Conservation (phyloP, 2,113 vertebrate genomes). For the Microtus richardsoni region DNA sequence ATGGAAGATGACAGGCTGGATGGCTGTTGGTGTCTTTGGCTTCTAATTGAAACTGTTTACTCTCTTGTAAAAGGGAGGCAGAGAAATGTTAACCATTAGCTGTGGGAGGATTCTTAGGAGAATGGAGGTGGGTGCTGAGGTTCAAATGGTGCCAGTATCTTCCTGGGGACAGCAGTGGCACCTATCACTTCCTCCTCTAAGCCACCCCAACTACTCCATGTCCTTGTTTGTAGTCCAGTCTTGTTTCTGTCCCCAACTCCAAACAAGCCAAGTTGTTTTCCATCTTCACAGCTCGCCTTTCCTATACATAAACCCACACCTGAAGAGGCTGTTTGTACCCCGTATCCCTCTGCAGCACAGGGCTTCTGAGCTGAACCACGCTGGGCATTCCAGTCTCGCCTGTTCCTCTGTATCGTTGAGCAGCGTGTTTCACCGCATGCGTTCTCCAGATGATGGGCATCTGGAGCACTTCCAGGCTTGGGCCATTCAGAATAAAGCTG, state of each 20-base stretch:
- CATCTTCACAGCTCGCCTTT: background rate
- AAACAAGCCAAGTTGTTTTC: background rate
- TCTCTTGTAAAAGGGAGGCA: background rate
- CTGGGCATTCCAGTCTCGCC: too few relatives aligned
- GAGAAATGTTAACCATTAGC: conserved; percentile 8
- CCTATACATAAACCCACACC: background rate
- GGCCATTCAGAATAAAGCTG: background rate
- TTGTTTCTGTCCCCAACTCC: background rate
- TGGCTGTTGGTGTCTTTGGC: background rate
- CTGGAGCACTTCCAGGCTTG: background rate
- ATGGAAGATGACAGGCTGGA: background rate
- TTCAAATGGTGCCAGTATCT: background rate
- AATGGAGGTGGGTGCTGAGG: background rate
- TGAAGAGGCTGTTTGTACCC: background rate
- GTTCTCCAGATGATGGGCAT: background rate
- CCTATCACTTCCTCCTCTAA: background rate
- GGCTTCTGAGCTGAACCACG: background rate
- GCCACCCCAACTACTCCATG: fast-evolving
- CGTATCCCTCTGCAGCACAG: background rate
- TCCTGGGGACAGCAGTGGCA: background rate
- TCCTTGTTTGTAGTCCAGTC: background rate
- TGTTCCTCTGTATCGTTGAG: background rate
- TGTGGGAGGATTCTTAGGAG: background rate
- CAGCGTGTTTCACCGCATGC: too few relatives aligned
- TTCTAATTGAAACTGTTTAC: conserved; percentile 19